Base-by-base conservation (phyloP, 2,113 vertebrate species). In the Tiliqua scincoides region DNA sequence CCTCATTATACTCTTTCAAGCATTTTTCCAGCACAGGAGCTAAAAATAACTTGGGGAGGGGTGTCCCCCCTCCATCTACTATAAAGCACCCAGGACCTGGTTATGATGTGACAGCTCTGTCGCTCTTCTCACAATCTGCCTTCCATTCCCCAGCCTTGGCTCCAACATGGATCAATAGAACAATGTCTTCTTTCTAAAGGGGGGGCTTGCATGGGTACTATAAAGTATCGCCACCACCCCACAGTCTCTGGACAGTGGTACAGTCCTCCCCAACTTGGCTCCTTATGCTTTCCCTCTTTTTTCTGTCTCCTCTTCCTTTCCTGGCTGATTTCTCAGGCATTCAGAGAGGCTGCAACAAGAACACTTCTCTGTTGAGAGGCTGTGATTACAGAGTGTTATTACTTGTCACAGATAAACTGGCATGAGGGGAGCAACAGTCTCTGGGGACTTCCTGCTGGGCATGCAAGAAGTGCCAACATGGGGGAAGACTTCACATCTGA, bases 1-100 rank as follows among this genome's bases (percentile, higher is more conserved):
- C 90, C 90, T 96, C 89, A 91, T 94, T 93, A 91, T 89, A 93
- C 32, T 91, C 89, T 94, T 94, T 91, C 86, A 91, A 91, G 93
- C 84, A 0, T 89, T 89, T 92, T 92, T 94, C 90, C 84, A 89
- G 90, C 90, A 93, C 87, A 93, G 37, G 0, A 89, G 86, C 93
- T 95, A 93, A 95, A 95, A 94, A 93, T 95, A 96, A 62, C 88
- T 88, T 90, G 63, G 65, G 63, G 70, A 48, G 83, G 59, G 37
- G 30, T 71, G 48, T 59, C 62, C 70, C 52, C 48, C n/a, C 37
- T 35, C 43, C 40, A 54, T 83, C 48, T 75, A 84, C 30, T 75
- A 59, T 74, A 80, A 74, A 84, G 61, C 37, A 67, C 63, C 70
- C 32, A n/a, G 27, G 40, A 73, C 32, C 27, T 80, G 59, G 65